These are phyloP conservation scores for Scomber scombrus DNA, from an alignment of 2,113 vertebrate species.

Conservation along the genomic window DNA sequence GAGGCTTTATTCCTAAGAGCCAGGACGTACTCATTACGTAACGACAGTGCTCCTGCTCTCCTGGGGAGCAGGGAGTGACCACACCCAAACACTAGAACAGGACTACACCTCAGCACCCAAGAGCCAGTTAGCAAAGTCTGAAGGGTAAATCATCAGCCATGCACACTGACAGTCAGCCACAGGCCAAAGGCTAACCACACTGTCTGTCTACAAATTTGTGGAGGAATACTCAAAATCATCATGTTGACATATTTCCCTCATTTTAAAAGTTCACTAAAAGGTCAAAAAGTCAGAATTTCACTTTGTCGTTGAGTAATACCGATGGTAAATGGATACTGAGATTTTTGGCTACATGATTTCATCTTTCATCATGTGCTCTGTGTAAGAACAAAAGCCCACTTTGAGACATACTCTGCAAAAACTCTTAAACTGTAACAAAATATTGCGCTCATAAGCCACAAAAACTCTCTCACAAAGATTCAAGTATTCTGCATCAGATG, in stretches of 20 bases:
- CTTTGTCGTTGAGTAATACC: constrained; percentile 4
- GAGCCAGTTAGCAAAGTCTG: constrained; percentile 29
- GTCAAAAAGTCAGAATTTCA: constrained; percentile 27
- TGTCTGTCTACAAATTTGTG: background rate
- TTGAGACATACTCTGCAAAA: background rate
- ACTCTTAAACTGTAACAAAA: background rate
- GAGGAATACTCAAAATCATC: constrained; percentile 12
- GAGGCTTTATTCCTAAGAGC: constrained; percentile 76
- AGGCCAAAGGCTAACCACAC: constrained; percentile 34
- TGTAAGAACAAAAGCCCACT: background rate
- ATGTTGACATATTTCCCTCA: constrained; percentile 27
- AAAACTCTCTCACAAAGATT: background rate
- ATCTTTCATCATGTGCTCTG: background rate
- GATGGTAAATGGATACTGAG: background rate
- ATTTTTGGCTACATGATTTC: background rate
- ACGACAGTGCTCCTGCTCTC: constrained; percentile 70
- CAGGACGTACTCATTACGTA: constrained; percentile 74
- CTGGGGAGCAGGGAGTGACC: constrained; percentile 38
- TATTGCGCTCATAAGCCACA: background rate
- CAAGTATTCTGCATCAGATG: background rate
- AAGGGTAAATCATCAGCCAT: constrained; percentile 26
- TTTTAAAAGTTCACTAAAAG: constrained; percentile 26
- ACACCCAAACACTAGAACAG: constrained; percentile 76
- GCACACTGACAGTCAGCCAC: background rate
- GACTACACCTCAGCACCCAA: constrained; percentile 64